Base-by-base conservation (phyloP, 64 coral and sea anemone genomes). In the Dendrophyllia cribrosa region DNA sequence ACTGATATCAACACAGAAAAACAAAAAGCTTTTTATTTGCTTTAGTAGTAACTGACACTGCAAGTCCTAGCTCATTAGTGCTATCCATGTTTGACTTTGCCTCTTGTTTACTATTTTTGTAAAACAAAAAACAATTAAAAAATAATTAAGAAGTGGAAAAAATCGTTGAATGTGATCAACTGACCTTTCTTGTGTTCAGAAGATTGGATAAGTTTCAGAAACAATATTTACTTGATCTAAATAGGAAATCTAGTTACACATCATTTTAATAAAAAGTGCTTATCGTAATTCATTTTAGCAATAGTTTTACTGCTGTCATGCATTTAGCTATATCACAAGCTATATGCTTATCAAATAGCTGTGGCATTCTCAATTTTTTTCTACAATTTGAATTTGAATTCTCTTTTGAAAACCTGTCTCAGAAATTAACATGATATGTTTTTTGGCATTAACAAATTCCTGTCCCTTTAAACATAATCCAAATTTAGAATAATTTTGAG, bases 401-500 rank as follows among this genome's bases (percentile, higher is more conserved):
- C 6, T 56, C 81, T 67, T 85, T 85, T 85, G 59, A 85, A 51
- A 85, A 85, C 81, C 81, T 85, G 81, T 85, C 81, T 66, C 60
- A 85, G 81, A 85, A 85, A 85, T 85, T 85, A 85, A 85, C 59
- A 85, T 65, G 79, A 83, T 83, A 85, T 85, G 81, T 66, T 85
- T 83, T 66, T 85, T 85, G 58, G 81, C 59, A 85, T 85, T 85
- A 85, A 85, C 81, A 67, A 85, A 85, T 85, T 85, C 66, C 81
- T 85, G 81, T 85, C 44, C 58, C 81, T 85, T 70, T 23, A 70
- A 70, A 70, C 20, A 70, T 70, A 70, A 70, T 70, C 66, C 66
- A 87, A 87, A 87, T 87, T 72, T 87, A 87, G 84, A 87, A 71
- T 87, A 87, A 72, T 87, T 87, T 73, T 87, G 84, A 87, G 47